phyloP scores from a whole-genome alignment of 2,888 invertebrate genomes.

The Chromoteleia sp. region DNA sequence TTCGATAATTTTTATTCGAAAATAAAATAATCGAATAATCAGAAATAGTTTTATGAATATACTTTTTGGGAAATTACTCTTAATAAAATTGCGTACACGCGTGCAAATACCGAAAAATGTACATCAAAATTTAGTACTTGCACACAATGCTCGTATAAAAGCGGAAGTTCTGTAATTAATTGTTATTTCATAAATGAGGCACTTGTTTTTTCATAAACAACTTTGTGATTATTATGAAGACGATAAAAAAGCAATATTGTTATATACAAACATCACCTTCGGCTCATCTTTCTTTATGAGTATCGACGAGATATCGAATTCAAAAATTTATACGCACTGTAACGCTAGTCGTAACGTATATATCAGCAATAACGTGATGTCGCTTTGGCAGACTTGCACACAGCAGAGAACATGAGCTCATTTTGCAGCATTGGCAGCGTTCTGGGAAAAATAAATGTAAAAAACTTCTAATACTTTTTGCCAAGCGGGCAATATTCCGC shows the following conservation, averaged over 20 bases:
- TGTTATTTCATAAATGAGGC: not conserved
- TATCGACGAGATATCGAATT: conserved; percentile 41
- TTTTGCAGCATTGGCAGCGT: conserved; percentile 17
- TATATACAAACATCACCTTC: conserved; percentile 23
- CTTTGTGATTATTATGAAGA: conserved; percentile 13
- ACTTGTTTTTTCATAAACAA: conserved; percentile 13
- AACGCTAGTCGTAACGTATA: conserved; percentile 21
- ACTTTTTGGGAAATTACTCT: too few species aligned
- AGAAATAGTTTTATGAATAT: too few species aligned
- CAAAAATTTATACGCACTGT: conserved; percentile 36
- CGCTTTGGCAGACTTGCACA: conserved; percentile 22
- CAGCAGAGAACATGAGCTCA: conserved; percentile 12
- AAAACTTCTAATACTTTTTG: conserved; percentile 10
- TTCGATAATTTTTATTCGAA: too few species aligned
- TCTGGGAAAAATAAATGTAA: conserved; percentile 3
- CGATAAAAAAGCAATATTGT: conserved; percentile 36
- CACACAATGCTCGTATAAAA: too few species aligned
- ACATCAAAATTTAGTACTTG: too few species aligned
- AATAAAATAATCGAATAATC: too few species aligned
- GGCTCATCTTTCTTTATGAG: conserved; percentile 37
- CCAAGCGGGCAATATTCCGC: not conserved
- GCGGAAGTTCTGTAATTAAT: not conserved
- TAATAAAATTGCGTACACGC: too few species aligned
- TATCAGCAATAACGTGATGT: conserved; percentile 35
- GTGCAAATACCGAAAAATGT: too few species aligned